A percentile compares a stretch with the other conserved stretches of the same genome.
phyloP scores from a whole-genome alignment of 2,888 invertebrate genomes.

The Chydorus sphaericus region DNA sequence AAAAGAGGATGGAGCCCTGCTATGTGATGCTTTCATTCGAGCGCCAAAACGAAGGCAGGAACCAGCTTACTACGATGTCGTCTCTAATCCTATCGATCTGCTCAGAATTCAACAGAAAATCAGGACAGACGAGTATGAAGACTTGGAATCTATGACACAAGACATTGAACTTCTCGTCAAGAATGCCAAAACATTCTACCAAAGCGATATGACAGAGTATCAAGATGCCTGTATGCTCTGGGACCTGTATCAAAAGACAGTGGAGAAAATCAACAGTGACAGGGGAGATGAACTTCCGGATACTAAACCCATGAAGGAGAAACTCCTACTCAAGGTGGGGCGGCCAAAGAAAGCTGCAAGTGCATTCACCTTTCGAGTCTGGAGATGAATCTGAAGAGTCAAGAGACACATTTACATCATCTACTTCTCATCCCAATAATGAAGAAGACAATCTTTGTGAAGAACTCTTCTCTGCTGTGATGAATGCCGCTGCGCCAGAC shows the following conservation, averaged over 20 bases:
- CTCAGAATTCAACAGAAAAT: constrained; percentile 89
- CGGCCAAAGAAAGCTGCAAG: constrained; percentile 21
- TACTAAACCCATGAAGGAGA: constrained; percentile 28
- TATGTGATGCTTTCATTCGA: constrained; percentile 88
- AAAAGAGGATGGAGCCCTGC: constrained; percentile 73
- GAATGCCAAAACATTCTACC: constrained; percentile 92
- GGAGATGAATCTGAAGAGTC: constrained; percentile 30
- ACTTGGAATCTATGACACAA: constrained; percentile 73
- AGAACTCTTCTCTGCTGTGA: constrained; percentile 74
- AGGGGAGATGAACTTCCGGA: constrained; percentile 17
- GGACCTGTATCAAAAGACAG: constrained; percentile 58
- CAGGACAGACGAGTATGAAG: constrained; percentile 91
- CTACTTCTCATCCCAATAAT: constrained; percentile 49
- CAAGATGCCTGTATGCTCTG: constrained; percentile 78
- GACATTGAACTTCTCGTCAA: constrained; percentile 83
- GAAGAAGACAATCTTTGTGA: constrained; percentile 58
- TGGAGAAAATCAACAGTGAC: constrained; percentile 32
- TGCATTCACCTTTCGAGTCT: constrained; percentile 32
- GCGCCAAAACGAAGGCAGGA: constrained; percentile 87
- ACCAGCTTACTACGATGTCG: constrained; percentile 76
- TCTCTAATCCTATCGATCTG: constrained; percentile 87
- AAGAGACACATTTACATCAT: constrained; percentile 49
- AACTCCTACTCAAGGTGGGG: constrained; percentile 38
- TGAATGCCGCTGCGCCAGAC: constrained; percentile 65
- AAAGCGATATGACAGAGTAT: constrained; percentile 57